Evolutionary conservation across 2,797 vertebrate species (phyloP), one percentile per base, ranked within the genome.

Genomic region (Peromyscus attwateri): DNA sequence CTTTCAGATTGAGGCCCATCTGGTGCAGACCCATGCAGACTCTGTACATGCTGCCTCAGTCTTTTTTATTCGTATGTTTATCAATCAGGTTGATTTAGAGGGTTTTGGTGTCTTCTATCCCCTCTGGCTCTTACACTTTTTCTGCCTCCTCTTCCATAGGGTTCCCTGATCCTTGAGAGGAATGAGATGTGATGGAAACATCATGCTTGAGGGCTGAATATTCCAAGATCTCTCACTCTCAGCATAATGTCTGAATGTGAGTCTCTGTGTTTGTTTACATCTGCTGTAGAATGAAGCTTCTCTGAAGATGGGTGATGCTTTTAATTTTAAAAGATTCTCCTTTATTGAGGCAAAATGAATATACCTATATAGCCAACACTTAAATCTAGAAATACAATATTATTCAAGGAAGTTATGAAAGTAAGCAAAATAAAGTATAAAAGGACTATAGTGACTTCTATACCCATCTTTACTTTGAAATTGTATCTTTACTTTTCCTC

Each of bases 311-410:
- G 60, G 27, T 46, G 40, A 55, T 87, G 66, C 13, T 87, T 73
- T 87, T 19, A 37, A 87, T 37, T 84, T 94, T 80, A 83, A 82
- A 60, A 31, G 21, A 79, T 71, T 87, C 89, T 91, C 19, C 19
- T 62, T 66, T 91, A 75, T 64, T 31, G 14, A 94, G 21, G 8
- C 68, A 96, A 96, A 77, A n/a, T 92, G 62, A 75, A 62, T 11
- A 43, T 16, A 85, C 2, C 2, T 12, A 43, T n/a, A 16, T 66
- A 66, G 62, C 16, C 10, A 92, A 87, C 5, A 94, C 3, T 62
- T 6, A 93, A 4, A 25, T 92, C 8, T 81, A 66, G n/a, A 83
- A 94, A 89, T 87, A 87, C 90, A 96, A 95, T 88, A n/a, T 60
- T 93, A 77, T n/a, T 0, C 16, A 40, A 79, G 77, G 17, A 87